Evolutionary conservation across 1,140 invertebrate species (phyloP).

Genomic region (Tetramorium parvispinum): DNA sequence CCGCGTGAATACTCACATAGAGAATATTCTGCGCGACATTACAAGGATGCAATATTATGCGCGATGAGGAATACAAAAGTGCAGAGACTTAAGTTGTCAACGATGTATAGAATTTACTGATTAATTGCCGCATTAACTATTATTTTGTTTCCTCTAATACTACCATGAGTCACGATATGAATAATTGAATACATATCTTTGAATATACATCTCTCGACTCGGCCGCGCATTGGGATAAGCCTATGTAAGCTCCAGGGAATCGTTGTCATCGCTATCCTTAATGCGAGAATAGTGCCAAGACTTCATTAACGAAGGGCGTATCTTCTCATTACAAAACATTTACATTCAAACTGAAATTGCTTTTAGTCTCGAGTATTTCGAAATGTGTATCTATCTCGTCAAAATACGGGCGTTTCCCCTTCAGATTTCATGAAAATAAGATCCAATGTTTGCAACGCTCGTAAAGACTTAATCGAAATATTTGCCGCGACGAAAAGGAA

Average conservation of each 20-base stretch:
- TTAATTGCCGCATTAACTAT: background rate
- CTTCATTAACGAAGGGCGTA: background rate
- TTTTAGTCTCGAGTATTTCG: background rate
- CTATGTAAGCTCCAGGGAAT: background rate
- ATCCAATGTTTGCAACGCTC: background rate
- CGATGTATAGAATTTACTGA: background rate
- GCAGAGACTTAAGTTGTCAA: background rate
- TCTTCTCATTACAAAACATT: background rate
- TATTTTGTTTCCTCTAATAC: slow-evolving; percentile 14
- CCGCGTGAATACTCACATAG: background rate
- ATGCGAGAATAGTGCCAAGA: background rate
- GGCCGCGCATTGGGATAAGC: background rate
- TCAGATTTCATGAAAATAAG: background rate
- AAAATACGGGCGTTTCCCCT: background rate
- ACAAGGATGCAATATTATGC: background rate
- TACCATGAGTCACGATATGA: background rate
- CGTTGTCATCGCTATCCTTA: slow-evolving; percentile 38
- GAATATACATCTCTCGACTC: slow-evolving; percentile 6
- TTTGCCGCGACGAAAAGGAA: background rate
- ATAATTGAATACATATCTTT: slow-evolving; percentile 26
- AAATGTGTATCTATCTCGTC: background rate
- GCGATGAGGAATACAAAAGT: background rate
- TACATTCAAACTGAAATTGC: background rate
- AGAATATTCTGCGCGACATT: slow-evolving; percentile 8
- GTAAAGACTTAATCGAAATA: slow-evolving; percentile 7